A percentile compares a stretch with the other conserved stretches of the same genome.
These are phyloP conservation scores for Synaphobranchus kaupii DNA, from an alignment of 2,797 vertebrate species.

Conservation along the genomic window DNA sequence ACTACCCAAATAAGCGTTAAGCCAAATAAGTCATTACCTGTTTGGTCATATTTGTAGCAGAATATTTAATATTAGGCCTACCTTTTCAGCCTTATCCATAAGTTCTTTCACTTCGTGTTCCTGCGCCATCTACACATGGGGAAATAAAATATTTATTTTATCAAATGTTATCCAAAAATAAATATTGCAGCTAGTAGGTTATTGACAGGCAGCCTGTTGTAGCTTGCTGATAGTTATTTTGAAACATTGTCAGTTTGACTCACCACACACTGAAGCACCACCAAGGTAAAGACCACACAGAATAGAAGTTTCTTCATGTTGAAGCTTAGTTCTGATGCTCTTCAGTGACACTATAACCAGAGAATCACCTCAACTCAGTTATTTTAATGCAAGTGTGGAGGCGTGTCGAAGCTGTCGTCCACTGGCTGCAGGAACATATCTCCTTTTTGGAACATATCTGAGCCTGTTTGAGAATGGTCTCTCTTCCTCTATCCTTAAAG, in stretches of 20 bases:
- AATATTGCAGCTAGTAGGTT: not conserved
- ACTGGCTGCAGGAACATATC: not conserved
- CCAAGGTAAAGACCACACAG: not conserved
- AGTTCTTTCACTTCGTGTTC: no score
- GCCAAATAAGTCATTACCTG: no score
- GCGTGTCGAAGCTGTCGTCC: no score
- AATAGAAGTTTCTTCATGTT: conserved; percentile 4
- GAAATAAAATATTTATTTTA: not conserved
- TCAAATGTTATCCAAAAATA: not conserved
- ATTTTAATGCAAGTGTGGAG: not conserved
- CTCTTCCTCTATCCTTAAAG: no score
- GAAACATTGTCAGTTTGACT: not conserved
- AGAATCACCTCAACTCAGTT: not conserved
- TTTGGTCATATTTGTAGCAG: no score
- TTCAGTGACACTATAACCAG: not conserved
- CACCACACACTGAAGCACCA: not conserved
- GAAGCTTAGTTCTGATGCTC: not conserved
- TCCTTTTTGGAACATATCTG: not conserved
- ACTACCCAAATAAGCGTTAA: no score
- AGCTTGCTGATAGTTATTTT: not conserved
- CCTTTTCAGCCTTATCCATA: no score
- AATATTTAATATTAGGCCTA: no score
- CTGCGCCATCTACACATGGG: not conserved
- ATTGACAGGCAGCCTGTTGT: not conserved
- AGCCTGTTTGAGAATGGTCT: no score